Percentiles rank a stretch among this genome's conserved stretches.
Evolutionary conservation across 2,113 vertebrate genomes (phyloP).

Genomic region (Oryzias woworae): DNA sequence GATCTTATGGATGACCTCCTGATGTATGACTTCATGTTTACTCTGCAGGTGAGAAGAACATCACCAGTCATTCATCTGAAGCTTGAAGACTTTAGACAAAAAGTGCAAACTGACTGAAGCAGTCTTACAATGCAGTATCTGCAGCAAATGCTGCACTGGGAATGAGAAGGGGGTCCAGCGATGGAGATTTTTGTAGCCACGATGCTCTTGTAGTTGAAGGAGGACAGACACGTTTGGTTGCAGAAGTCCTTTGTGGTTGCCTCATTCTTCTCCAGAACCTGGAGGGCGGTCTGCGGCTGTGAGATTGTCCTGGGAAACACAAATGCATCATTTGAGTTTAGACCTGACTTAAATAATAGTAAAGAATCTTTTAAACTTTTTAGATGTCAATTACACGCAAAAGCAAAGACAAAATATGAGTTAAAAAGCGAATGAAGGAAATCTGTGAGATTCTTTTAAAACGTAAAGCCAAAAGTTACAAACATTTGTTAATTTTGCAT

Average conservation of each 20-base stretch:
- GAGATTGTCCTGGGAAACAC: conserved; percentile 78
- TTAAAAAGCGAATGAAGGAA: too few species aligned
- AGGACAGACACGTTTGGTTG: conserved; percentile 85
- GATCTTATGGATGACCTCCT: conserved; percentile 84
- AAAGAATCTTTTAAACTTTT: too few species aligned
- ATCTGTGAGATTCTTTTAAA: too few species aligned
- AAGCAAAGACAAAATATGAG: too few species aligned
- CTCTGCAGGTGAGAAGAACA: conserved; percentile 71
- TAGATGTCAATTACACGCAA: too few species aligned
- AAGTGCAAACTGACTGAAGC: background rate
- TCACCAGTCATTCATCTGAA: too few species aligned
- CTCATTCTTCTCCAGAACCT: conserved; percentile 81
- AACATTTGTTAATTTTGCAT: too few species aligned
- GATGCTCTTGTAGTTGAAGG: conserved; percentile 84
- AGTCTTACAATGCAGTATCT: conserved; percentile 85
- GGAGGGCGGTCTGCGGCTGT: conserved; percentile 83
- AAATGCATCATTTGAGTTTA: too few species aligned
- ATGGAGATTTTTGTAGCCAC: conserved; percentile 58
- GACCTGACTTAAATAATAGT: too few species aligned
- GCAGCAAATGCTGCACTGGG: conserved; percentile 90
- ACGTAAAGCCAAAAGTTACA: too few species aligned
- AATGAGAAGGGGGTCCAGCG: conserved; percentile 7
- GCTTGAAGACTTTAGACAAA: too few species aligned
- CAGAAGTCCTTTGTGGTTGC: conserved; percentile 87
- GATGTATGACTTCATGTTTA: conserved; percentile 86